These are phyloP conservation scores for Leguminivora glycinivorella DNA, from an alignment of 1,140 invertebrate species.

Conservation along the genomic window DNA sequence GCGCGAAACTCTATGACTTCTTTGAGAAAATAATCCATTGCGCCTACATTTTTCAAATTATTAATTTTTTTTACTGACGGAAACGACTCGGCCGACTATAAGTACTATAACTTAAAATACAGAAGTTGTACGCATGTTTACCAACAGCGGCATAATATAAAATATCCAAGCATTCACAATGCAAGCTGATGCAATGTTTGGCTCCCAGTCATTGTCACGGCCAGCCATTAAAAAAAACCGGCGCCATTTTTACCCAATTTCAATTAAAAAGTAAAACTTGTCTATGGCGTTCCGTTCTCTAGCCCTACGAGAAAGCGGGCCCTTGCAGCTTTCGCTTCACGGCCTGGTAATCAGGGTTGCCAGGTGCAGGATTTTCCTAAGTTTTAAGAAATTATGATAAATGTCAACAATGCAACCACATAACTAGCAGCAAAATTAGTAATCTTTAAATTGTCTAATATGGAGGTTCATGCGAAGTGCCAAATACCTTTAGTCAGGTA, in stretches of 20 bases:
- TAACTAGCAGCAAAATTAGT: too few species aligned
- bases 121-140: too few species aligned
- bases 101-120: too few species aligned
- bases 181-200: constrained; percentile 9
- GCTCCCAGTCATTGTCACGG: constrained; percentile 12
- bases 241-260: constrained; percentile 24
- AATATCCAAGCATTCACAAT: background rate
- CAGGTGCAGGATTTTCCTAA: background rate
- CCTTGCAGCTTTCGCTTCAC: constrained; percentile 65
- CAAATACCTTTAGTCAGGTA: too few species aligned
- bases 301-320: constrained; percentile 54
- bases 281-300: constrained; percentile 27
- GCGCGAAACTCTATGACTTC: too few species aligned
- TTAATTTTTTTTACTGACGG: too few species aligned
- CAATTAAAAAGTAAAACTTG: constrained; percentile 24
- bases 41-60: too few species aligned
- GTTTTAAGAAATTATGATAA: background rate
- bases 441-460: too few species aligned
- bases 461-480: too few species aligned
- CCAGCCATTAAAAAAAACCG: constrained; percentile 8
- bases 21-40: too few species aligned
- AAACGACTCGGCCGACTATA: too few species aligned
- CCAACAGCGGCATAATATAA: background rate
- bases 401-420: background rate
- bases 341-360: constrained; percentile 42